Percentiles rank a stretch among this genome's conserved stretches.
Evolutionary conservation across 2,113 vertebrate genomes (phyloP).

Genomic region (Cygnus atratus): DNA sequence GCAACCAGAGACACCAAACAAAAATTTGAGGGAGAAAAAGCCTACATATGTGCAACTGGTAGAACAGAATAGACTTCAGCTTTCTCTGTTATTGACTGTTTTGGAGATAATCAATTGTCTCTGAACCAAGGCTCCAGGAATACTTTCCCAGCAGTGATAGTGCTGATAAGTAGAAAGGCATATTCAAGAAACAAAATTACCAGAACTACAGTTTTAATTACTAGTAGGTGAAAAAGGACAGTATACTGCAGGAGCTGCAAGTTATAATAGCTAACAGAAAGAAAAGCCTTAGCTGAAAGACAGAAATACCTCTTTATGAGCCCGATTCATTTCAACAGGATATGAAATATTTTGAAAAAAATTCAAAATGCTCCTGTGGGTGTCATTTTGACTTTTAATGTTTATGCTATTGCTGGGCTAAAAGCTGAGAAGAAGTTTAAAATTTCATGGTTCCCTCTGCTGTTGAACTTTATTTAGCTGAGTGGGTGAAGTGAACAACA

Average conservation of each 20-base stretch:
- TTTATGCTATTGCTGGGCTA: not conserved
- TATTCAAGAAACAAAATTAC: not conserved
- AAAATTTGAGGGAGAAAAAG: not conserved
- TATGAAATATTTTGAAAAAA: not conserved
- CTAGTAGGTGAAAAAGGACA: not conserved
- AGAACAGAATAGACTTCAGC: not conserved
- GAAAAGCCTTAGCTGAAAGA: not conserved
- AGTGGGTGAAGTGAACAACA: slow-evolving; percentile 36
- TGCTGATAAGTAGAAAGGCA: not conserved
- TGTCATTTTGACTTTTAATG: not conserved
- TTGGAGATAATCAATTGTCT: not conserved
- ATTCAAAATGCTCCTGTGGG: not conserved
- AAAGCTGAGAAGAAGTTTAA: not conserved
- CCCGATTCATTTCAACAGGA: not conserved
- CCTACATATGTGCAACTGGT: not conserved
- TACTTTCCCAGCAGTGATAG: not conserved
- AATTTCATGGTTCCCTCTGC: not conserved
- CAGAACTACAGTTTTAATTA: not conserved
- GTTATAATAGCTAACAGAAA: not conserved
- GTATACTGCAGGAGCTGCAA: not conserved
- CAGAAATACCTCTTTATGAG: not conserved
- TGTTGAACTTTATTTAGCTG: slow-evolving; percentile 34
- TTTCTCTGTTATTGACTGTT: not conserved
- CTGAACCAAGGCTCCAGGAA: not conserved
- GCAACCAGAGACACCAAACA: accelerated